A percentile compares a stretch with the other conserved stretches of the same genome.
These are phyloP conservation scores for Subanguina moxae DNA, from an alignment of 1,140 invertebrate species.

Conservation along the genomic window DNA sequence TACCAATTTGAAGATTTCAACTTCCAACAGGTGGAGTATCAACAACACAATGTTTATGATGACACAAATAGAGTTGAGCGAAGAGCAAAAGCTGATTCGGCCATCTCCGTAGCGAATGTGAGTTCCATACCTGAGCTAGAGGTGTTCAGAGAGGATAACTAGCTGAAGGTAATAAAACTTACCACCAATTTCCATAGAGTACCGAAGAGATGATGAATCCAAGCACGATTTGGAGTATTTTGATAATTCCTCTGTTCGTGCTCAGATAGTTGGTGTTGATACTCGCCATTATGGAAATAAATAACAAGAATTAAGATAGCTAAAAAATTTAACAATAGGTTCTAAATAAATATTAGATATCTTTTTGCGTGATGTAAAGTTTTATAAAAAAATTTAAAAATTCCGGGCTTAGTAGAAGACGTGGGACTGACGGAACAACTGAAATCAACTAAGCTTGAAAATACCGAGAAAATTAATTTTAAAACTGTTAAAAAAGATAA, in stretches of 20 bases:
- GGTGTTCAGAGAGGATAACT: background rate
- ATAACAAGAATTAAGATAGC: no score
- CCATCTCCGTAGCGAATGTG: background rate
- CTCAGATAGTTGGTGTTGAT: slow-evolving; percentile 10
- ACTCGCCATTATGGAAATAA: background rate
- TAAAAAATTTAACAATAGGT: no score
- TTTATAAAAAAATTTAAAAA: no score
- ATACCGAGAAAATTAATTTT: no score
- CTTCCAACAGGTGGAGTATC: slow-evolving; percentile 54
- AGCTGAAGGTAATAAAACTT: background rate
- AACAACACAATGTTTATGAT: slow-evolving; percentile 55
- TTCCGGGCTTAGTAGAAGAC: no score
- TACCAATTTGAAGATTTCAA: slow-evolving; percentile 49
- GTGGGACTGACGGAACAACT: no score
- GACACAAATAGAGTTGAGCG: slow-evolving; percentile 52
- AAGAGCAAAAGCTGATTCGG: slow-evolving; percentile 44
- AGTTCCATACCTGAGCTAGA: slow-evolving; percentile 10
- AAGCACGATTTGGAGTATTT: slow-evolving; percentile 11
- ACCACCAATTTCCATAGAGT: slow-evolving; percentile 40
- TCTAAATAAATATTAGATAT: no score
- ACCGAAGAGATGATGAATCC: slow-evolving; percentile 56
- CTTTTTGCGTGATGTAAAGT: no score
- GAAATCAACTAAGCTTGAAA: no score
- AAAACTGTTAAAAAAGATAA: no score
- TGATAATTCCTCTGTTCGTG: slow-evolving; percentile 10